Base-by-base conservation (phyloP, 2,888 invertebrate genomes). In the Polydrusus tereticollis region DNA sequence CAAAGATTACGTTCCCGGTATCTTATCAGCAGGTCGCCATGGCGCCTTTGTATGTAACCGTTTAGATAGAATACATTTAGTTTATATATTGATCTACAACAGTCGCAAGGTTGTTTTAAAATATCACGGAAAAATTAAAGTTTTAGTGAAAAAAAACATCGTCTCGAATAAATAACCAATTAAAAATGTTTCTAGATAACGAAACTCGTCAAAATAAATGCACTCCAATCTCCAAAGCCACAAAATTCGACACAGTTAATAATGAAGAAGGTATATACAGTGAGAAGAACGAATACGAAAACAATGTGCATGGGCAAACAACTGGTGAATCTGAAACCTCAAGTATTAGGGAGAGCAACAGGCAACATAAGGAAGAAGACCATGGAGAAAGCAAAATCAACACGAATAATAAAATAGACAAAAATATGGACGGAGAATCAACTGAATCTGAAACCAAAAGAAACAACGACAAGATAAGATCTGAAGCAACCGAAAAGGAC, bases 31-130 rank as follows among this genome's bases (percentile, higher is more conserved):
- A 47, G 5, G 36, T 36, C 47, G 3, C 8, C 2, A 2, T 12
- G 47, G 47, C 47, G 47, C 47, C 47, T 47, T 47, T 47, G 23
- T 23, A 47, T 47, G 23, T 45, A n/a, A 2, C 23, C 12, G n/a
- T 12, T 23, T 36, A 10, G 12, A 4, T 36, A 4, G 12, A 4
- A 36, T 4, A 0, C 20, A 21, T 12, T 47, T 21, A 47, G 47
- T 47, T 47, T 23, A 23, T 1, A 23, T 0, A 47, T 23, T 47
- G 21, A 4, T 47, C 23, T 45, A 12, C 47, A 47, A 12, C 12
- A 8, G 1, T n/a, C 23, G 23, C 12, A 21, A 21, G 21, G 21
- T 21, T 47, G 12, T 47, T 23, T 23, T 20, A 45, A 20, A 45
- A 2, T 20, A 18, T 20, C 45, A 18, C 6, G 7, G 3, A 16